Conservation (phyloP, 2,113 vertebrate species). For the Fregata magnificens region DNA sequence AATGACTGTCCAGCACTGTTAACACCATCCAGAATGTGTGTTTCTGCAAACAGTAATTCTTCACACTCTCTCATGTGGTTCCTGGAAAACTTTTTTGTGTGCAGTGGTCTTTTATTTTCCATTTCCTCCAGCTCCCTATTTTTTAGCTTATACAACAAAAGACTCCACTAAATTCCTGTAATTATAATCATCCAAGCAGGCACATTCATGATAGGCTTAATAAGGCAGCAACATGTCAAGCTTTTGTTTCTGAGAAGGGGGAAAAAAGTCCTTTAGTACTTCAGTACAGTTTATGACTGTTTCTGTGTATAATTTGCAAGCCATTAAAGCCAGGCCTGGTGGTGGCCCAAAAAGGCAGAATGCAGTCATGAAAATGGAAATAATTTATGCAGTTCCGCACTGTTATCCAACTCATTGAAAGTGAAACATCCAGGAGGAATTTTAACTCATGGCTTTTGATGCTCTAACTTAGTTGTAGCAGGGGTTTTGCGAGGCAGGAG, state of each 20-base stretch:
- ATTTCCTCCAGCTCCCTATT: background rate
- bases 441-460: background rate
- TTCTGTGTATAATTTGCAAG: background rate
- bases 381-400: background rate
- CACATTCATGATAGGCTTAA: background rate
- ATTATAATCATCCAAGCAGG: background rate
- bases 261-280: background rate
- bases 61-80: background rate
- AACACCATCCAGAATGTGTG: background rate
- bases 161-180: background rate
- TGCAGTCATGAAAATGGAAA: background rate
- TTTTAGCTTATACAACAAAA: slow-evolving; percentile 4
- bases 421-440: background rate
- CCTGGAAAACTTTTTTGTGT: background rate
- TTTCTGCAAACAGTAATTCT: background rate
- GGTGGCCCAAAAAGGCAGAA: slow-evolving; percentile 1
- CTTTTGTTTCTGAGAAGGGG: slow-evolving; percentile 15
- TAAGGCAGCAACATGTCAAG: background rate
- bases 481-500: background rate
- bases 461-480: background rate
- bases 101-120: background rate
- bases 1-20: background rate
- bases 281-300: background rate
- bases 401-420: background rate
- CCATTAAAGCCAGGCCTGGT: background rate